Conservation (phyloP, 2,888 invertebrate species). For the Epistrophe grossulariae region DNA sequence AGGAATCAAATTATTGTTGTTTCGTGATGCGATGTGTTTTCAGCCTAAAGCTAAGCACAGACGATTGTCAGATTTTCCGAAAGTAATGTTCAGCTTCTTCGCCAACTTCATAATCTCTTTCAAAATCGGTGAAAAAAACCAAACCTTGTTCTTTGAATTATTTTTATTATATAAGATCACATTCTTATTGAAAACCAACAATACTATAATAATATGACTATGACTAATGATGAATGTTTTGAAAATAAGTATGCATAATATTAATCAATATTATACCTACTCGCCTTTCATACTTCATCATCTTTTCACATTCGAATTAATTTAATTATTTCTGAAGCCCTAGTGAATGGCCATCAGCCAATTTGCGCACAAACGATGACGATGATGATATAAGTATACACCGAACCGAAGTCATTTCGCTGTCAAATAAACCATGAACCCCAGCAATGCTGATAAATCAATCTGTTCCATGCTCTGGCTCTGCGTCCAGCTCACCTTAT, state of each 20-base stretch:
- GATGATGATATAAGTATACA: conserved; percentile 28
- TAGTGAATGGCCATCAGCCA: conserved; percentile 6
- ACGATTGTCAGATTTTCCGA: too few relatives aligned
- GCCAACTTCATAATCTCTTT: too few relatives aligned
- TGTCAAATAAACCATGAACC: conserved; percentile 68
- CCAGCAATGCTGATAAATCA: conserved; percentile 61
- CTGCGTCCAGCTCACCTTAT: conserved; percentile 11
- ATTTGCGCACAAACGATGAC: conserved; percentile 42
- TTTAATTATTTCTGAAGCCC: conserved; percentile 53
- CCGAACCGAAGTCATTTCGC: conserved; percentile 31
- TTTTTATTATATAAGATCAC: too few relatives aligned
- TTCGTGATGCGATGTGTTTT: too few relatives aligned
- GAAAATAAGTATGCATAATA: background rate
- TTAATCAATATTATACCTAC: conserved; percentile 10
- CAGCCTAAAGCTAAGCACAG: too few relatives aligned
- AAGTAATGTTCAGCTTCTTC: too few relatives aligned
- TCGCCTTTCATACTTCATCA: conserved; percentile 17
- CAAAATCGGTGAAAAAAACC: too few relatives aligned
- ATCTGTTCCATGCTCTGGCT: conserved; percentile 35
- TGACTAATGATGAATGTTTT: conserved; percentile 1
- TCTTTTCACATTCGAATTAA: conserved; percentile 20
- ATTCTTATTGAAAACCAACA: background rate
- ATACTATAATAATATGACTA: background rate
- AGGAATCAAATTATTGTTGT: too few relatives aligned
- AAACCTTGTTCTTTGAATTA: too few relatives aligned